Evolutionary conservation across 1,140 invertebrate species (phyloP), one percentile per base, ranked within the genome.

Genomic region (Schlechtendalia chinensis): DNA sequence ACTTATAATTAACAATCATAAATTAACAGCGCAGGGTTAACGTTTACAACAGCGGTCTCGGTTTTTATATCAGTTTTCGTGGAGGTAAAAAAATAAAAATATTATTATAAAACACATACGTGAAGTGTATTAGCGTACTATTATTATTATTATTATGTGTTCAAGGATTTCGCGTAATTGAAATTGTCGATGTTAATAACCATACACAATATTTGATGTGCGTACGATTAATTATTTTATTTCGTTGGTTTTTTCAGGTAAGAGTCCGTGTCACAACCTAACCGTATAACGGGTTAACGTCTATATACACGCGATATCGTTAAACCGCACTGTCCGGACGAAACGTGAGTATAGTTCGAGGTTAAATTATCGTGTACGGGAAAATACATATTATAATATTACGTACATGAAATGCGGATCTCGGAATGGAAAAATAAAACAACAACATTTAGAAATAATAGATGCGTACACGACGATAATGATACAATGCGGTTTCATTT

Each of bases 241-340:
- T 69, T 69, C n/a, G 11, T 74, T 71, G 24, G 8, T n/a, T 0
- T 74, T 59, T 77, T 22, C 56, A 77, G 74, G 74, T 77, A 77
- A 77, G 32, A 77, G 8, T 56, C 27, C 12, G 14, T 32, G 32
- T 29, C 12, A 32, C n/a, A 58, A n/a, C 27, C 50, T 0, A 12
- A 0, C 50, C 27, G 19, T 32, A n/a, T 32, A n/a, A 69, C 67
- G 16, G 50, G 6, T 27, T 12, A 12, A 50, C 11, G 12, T n/a
- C n/a, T n/a, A 50, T 50, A 50, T 45, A 50, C 32, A 39, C 32
- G 32, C 32, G 8, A 50, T 50, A 50, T 50, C 14, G 39, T 27
- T 17, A 5, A 8, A 24, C 24, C 0, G 16, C 5, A n/a, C n/a
- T n/a, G 45, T 69, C 14, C 45, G 24, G 67, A 27, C n/a, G 22